phyloP scores from a whole-genome alignment of 2,113 vertebrate genomes.

The Eulemur macaco region DNA sequence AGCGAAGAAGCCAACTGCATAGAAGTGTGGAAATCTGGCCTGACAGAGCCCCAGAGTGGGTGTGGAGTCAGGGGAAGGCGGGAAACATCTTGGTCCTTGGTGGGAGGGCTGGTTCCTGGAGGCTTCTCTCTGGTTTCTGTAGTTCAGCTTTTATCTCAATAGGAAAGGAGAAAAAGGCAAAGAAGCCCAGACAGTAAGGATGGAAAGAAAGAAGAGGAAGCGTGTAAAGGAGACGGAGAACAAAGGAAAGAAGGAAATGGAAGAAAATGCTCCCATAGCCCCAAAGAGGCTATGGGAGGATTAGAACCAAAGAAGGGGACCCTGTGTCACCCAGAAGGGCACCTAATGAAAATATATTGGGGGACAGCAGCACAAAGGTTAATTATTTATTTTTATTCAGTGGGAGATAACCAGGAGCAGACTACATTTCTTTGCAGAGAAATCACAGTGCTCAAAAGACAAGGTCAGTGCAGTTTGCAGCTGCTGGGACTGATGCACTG shows the following conservation, averaged over 20 bases:
- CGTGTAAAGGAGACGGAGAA: background rate
- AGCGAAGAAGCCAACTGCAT: background rate
- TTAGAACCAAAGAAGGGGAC: background rate
- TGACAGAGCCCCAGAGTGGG: rapidly evolving
- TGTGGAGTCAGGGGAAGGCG: background rate
- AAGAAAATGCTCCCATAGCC: background rate
- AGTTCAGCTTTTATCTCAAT: background rate
- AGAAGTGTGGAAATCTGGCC: background rate
- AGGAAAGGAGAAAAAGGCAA: background rate
- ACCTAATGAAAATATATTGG: background rate
- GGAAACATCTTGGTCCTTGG: background rate
- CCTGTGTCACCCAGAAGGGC: background rate
- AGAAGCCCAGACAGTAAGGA: background rate
- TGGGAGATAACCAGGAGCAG: background rate
- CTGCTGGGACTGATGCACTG: rapidly evolving
- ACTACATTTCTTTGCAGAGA: background rate
- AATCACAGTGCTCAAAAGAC: background rate
- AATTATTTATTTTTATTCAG: background rate
- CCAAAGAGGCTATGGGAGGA: background rate
- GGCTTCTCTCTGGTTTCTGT: background rate
- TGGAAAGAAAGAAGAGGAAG: background rate
- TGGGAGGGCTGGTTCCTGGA: background rate
- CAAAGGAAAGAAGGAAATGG: background rate
- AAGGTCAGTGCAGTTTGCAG: background rate
- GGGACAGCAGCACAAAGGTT: background rate